Evolutionary conservation across 2,113 vertebrate genomes (phyloP).

Genomic region (Leucopsar rothschildi): DNA sequence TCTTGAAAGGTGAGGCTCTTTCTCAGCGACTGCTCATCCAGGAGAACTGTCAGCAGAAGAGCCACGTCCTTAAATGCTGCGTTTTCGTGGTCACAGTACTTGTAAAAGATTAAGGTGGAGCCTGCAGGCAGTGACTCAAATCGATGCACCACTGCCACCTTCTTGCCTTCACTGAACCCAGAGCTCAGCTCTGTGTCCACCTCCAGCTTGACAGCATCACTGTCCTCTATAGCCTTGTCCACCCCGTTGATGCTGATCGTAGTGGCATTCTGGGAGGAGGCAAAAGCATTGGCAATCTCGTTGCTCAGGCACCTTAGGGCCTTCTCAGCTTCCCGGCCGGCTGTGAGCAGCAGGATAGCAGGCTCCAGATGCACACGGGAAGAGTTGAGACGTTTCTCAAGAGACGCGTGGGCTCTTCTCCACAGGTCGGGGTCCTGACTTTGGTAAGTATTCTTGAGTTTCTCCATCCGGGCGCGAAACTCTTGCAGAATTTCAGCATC

Average conservation of each 20-base stretch:
- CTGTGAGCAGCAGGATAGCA: slow-evolving; percentile 85
- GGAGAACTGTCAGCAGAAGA: slow-evolving; percentile 86
- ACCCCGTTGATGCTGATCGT: slow-evolving; percentile 80
- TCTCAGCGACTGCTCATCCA: slow-evolving; percentile 75
- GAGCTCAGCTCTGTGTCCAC: slow-evolving; percentile 80
- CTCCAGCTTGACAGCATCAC: slow-evolving; percentile 81
- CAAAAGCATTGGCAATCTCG: slow-evolving; percentile 80
- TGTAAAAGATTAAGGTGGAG: slow-evolving; percentile 94
- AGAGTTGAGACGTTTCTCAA: slow-evolving; percentile 80
- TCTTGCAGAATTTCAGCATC: slow-evolving; percentile 46
- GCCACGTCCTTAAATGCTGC: slow-evolving; percentile 88
- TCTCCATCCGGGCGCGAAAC: slow-evolving; percentile 72
- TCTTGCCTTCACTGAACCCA: slow-evolving; percentile 79
- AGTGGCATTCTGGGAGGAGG: slow-evolving; percentile 75
- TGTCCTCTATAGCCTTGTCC: slow-evolving; percentile 73
- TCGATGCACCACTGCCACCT: slow-evolving; percentile 86
- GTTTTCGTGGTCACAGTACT: slow-evolving; percentile 96
- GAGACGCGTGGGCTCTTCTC: slow-evolving; percentile 76
- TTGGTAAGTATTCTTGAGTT: slow-evolving; percentile 72
- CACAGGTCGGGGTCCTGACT: slow-evolving; percentile 83
- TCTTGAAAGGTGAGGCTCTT: slow-evolving; percentile 64
- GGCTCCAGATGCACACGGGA: slow-evolving; percentile 76
- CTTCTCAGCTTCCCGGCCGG: slow-evolving; percentile 78
- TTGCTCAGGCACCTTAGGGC: slow-evolving; percentile 83
- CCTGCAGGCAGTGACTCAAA: slow-evolving; percentile 89